These are phyloP conservation scores for Cephus cinctus DNA, from an alignment of 1,140 invertebrate species.

Conservation along the genomic window DNA sequence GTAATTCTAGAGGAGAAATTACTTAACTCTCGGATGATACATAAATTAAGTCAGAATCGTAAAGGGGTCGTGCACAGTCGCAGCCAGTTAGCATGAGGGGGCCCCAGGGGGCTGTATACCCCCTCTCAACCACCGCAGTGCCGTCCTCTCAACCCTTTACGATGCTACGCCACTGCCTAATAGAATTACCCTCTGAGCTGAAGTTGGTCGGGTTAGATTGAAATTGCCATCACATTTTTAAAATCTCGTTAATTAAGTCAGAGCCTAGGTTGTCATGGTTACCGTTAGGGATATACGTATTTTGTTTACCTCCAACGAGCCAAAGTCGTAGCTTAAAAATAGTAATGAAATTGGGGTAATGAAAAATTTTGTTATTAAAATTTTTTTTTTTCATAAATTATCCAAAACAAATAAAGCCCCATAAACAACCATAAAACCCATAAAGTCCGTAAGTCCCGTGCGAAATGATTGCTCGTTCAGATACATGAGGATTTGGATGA, in stretches of 20 bases:
- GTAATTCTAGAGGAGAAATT: slow-evolving; percentile 56
- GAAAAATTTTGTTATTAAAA: no score
- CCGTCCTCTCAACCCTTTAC: slow-evolving; percentile 49
- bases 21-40: slow-evolving; percentile 60
- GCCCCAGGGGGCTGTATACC: slow-evolving; percentile 56
- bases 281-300: no score
- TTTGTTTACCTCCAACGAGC: no score
- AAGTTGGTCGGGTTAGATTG: slow-evolving; percentile 50
- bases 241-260: slow-evolving; percentile 49
- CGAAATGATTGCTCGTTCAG: slow-evolving; percentile 52
- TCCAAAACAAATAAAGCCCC: no score
- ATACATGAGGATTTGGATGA: slow-evolving; percentile 47
- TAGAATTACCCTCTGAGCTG: slow-evolving; percentile 52
- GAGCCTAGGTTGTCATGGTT: no score
- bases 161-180: slow-evolving; percentile 48
- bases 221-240: slow-evolving; percentile 54
- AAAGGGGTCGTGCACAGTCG: slow-evolving; percentile 53
- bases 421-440: no score
- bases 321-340: no score
- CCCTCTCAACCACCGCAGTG: slow-evolving; percentile 29
- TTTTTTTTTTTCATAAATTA: no score
- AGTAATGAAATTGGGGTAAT: no score
- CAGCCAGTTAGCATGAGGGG: slow-evolving; percentile 58
- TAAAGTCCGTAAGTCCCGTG: slow-evolving; percentile 48
- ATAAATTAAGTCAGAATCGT: slow-evolving; percentile 58